Evolutionary conservation across 1,140 invertebrate species (phyloP), one percentile per base, ranked within the genome.

Genomic region (Propsilocerus akamusi): DNA sequence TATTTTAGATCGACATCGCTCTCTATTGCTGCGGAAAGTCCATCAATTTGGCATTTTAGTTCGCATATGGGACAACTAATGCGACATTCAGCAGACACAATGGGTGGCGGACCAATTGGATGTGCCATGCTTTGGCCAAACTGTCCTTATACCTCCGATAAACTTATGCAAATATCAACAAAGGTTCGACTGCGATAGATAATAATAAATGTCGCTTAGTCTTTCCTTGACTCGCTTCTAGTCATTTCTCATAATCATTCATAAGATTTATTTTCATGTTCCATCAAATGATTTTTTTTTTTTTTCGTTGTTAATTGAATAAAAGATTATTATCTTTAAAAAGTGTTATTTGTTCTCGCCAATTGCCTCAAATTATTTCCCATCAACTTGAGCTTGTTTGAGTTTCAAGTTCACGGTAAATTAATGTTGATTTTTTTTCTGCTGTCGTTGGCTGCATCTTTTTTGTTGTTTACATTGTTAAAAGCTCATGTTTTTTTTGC

Each of bases 51-150:
- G 64, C 81, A 85, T 61, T 86, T 83, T 61, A 82, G 81, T 1
- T 81, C 82, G 5, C 83, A 86, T 60, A 86, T 86, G 82, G 83
- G 83, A 49, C 81, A 85, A 65, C 63, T 86, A 41, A 76, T 86
- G 48, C 57, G 58, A 4, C 58, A 60, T 26, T 63, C 63, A 0
- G 55, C 55, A 1, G 63, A 65, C 49, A 54, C 58, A 41, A 53
- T 60, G 12, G 62, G 63, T 26, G 63, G 63, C 46, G 34, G 14
- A 20, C 63, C 63, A 12, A 62, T 63, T 55, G 63, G 61, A n/a
- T 65, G 63, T 55, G 63, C 63, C 25, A 61, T 63, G 49, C 50
- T 65, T 0, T 65, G 63, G 63, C 63, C 63, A 3, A 63, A 59
- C 37, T 65, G 63, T 52, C 63, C 63, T 6, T 63, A 65, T 22